Base-by-base conservation (phyloP, 1,140 invertebrate species). In the Nasonia giraulti region DNA sequence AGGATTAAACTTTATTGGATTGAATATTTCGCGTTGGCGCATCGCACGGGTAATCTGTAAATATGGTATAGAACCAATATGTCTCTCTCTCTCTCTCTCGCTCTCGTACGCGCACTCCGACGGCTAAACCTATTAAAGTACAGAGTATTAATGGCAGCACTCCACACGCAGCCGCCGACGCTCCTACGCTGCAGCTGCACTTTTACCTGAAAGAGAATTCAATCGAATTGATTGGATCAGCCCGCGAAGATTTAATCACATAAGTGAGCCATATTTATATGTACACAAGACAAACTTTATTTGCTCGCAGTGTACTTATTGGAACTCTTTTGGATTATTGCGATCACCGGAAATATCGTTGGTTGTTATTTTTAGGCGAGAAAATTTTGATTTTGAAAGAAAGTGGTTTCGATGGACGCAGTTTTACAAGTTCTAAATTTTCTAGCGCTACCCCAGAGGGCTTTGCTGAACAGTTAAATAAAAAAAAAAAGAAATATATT, bases 1-100 rank as follows among this genome's bases (percentile, higher is more conserved):
- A 75, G 84, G 85, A 88, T 87, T 88, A 87, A 84, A 81, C 82
- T 83, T 87, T 83, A 87, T 87, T 86, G 86, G 86, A 88, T 88
- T 87, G 85, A 86, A 87, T 87, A 87, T 83, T 87, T 85, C 50
- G 86, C 80, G 74, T 31, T 80, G 10, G 55, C 77, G 79, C 50
- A 44, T 80, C 77, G 44, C 2, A 23, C 83, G 84, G 75, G 69
- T 88, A 87, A 87, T 89, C 85, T 86, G 87, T 86, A 87, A 89
- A 86, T 87, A 86, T 80, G 84, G 85, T 86, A n/a, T 33, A 74
- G 85, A 82, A 87, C n/a, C n/a, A n/a, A n/a, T n/a, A n/a, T n/a
- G n/a, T 37, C 23, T 66, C 55, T 31, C 78, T 87, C 66, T n/a
- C 66, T 68, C 66, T 68, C 17, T 0, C 55, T 68, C 17, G n/a